Evolutionary conservation across 1,140 invertebrate genomes (phyloP).

Genomic region (Hylaeus volcanicus): DNA sequence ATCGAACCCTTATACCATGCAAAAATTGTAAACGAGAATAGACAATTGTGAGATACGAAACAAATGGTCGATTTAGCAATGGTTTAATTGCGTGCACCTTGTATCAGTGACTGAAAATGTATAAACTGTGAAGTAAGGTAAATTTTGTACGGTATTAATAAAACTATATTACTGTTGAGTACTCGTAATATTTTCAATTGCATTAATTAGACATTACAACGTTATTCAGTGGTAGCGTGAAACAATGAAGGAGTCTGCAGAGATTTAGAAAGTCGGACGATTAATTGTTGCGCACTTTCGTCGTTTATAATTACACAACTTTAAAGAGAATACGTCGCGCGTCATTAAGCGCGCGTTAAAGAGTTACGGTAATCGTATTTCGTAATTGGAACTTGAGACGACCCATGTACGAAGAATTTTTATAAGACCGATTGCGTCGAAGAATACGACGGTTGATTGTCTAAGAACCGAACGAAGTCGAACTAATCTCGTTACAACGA

Average conservation of each 20-base stretch:
- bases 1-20: no score
- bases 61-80: no score
- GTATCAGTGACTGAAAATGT: no score
- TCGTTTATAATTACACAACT: slow-evolving; percentile 19
- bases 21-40: no score
- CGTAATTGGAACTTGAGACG: slow-evolving; percentile 3
- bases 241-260: not conserved
- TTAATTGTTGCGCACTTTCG: not conserved
- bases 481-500: not conserved
- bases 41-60: no score
- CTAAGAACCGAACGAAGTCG: not conserved
- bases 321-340: slow-evolving; percentile 3
- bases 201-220: not conserved
- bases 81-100: no score
- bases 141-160: no score
- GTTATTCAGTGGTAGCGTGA: not conserved
- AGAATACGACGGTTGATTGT: not conserved
- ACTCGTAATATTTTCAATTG: not conserved
- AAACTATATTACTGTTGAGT: not conserved
- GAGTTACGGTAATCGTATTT: slow-evolving; percentile 15
- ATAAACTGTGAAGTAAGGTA: no score
- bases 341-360: not conserved
- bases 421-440: not conserved
- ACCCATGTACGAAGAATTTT: not conserved
- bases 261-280: slow-evolving; percentile 18